phyloP scores from a whole-genome alignment of 2,113 vertebrate species.

The Sinocyclocheilus grahami region DNA sequence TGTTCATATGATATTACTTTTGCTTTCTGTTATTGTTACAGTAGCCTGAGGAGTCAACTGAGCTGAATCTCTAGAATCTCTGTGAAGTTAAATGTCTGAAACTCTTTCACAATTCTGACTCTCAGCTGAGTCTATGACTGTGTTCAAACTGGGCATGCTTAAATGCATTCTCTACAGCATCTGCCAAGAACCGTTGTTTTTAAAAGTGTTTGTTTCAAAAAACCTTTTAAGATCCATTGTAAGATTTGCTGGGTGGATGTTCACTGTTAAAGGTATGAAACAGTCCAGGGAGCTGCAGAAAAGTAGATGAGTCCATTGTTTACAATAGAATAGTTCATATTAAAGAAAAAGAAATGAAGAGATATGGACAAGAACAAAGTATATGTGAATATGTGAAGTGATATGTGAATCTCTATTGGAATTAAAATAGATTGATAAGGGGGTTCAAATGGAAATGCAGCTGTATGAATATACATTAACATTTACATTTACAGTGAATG shows the following conservation, averaged over 20 bases:
- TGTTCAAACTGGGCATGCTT: neutral
- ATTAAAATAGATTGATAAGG: neutral
- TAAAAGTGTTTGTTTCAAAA: slow-evolving; percentile 3
- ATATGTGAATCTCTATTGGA: neutral
- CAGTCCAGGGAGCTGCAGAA: neutral
- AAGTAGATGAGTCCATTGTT: neutral
- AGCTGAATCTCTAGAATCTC: neutral
- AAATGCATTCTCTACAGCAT: slow-evolving; percentile 3
- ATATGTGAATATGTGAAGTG: too few relatives aligned
- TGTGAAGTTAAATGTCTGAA: slow-evolving; percentile 1
- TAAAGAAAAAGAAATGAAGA: neutral
- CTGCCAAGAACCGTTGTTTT: neutral
- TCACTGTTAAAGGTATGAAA: neutral
- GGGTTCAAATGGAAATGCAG: neutral
- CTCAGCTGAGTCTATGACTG: neutral
- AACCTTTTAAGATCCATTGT: slow-evolving; percentile 9
- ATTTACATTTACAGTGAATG: neutral
- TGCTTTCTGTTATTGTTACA: slow-evolving; percentile 41
- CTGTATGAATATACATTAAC: neutral
- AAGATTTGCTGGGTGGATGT: neutral
- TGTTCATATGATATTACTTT: slow-evolving; percentile 51
- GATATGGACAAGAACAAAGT: neutral
- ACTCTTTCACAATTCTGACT: neutral
- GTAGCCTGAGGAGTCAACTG: slow-evolving; percentile 27
- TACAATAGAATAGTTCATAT: neutral